These are phyloP conservation scores for Aphaenogaster ashmeadi DNA, from an alignment of 1,140 invertebrate genomes.

Conservation along the genomic window DNA sequence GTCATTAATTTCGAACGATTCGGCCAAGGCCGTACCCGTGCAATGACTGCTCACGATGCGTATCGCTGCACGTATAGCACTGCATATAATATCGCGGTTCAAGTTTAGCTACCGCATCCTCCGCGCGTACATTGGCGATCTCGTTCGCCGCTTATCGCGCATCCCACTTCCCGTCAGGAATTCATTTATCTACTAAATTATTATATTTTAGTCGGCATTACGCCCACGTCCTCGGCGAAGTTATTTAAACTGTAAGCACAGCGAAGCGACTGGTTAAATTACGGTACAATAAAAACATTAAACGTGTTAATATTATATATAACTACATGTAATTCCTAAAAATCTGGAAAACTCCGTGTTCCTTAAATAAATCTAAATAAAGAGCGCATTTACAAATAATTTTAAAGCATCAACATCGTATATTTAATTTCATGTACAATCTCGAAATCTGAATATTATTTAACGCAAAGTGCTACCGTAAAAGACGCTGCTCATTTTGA, in stretches of 20 bases:
- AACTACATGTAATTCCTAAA: not conserved
- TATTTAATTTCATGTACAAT: not conserved
- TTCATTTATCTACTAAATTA: constrained; percentile 56
- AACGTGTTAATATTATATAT: not conserved
- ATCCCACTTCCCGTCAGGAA: constrained; percentile 55
- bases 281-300: not conserved
- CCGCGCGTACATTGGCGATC: constrained; percentile 33
- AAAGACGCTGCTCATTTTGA: not conserved
- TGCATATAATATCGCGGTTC: constrained; percentile 58
- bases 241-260: constrained; percentile 26
- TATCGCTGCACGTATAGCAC: constrained; percentile 45
- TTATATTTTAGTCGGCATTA: constrained; percentile 45
- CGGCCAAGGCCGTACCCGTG: constrained; percentile 59
- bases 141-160: constrained; percentile 56
- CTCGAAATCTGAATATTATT: constrained; percentile 6
- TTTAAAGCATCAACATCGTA: not conserved
- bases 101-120: constrained; percentile 64
- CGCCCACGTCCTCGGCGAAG: constrained; percentile 32
- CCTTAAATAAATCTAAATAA: not conserved
- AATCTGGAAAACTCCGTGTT: not conserved
- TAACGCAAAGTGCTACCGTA: not conserved
- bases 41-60: constrained; percentile 58
- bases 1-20: constrained; percentile 47
- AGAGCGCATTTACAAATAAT: not conserved
- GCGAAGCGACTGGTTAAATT: not conserved